Evolutionary conservation across 2,888 invertebrate genomes (phyloP), one percentile per base, ranked within the genome.

Genomic region (Bibio marci): DNA sequence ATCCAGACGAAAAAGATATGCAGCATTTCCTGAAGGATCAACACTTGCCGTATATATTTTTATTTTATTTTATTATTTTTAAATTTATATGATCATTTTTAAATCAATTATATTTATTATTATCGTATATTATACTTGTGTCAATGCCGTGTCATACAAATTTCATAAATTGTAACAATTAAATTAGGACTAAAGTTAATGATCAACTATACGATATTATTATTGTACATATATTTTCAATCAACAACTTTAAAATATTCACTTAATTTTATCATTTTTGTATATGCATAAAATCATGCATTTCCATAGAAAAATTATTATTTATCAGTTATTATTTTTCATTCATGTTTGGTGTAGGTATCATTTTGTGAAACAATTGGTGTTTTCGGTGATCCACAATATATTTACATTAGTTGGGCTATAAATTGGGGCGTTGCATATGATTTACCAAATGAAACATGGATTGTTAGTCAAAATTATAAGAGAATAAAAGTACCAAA

Each of bases 371-470:
- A 73, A 59, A 73, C 75, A 19, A 63, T 74, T 11, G 71, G 71
- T 40, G 50, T 68, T 26, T 62, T 70, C 32, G 71, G 71, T 7
- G 70, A 70, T 49, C 72, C 72, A 1, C 57, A 67, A 0, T 63
- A 65, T 1, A 66, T 70, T 3, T 69, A 69, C 36, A 69, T 73
- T 48, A 71, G 73, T 10, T 73, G 73, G 51, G 75, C 74, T 1
- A 53, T 77, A 13, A 78, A 77, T 55, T 77, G 77, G 76, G 78
- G 76, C 34, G 71, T 77, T 28, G 73, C 79, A 0, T 79, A 77
- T 43, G 63, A 71, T 43, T 52, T 73, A 35, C 72, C 72, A 1
- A 71, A 72, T 44, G 60, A 62, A 14, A 69, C 69, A 0, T 67
- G 70, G 53, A 66, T 65, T 0, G 59, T 58, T 38, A 64, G 67